Conservation (phyloP, 2,797 vertebrate species). For the Catamblyrhynchus diadema region DNA sequence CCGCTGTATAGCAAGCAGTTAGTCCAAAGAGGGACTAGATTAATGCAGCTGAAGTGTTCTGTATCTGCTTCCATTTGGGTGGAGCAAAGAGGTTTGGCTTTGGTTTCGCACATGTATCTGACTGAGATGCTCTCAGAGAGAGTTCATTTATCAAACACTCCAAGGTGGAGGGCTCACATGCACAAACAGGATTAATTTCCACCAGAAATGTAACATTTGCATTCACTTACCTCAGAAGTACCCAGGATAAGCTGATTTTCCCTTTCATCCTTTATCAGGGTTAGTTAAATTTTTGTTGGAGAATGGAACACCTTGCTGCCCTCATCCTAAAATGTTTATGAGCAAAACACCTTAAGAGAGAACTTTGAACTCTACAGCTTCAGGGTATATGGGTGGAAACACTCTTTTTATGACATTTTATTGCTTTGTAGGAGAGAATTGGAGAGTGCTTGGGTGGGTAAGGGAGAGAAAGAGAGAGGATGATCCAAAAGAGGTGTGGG, state of each 20-base stretch:
- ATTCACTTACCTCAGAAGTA: not conserved
- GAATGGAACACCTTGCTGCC: not conserved
- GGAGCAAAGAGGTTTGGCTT: not conserved
- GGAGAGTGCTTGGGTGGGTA: not conserved
- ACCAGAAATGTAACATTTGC: not conserved
- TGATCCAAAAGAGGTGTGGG: not conserved
- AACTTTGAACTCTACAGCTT: not conserved
- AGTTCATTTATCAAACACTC: not conserved
- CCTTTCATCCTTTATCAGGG: not conserved
- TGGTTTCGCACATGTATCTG: not conserved
- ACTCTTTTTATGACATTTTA: not conserved
- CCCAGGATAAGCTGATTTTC: not conserved
- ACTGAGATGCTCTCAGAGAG: not conserved
- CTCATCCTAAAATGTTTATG: not conserved
- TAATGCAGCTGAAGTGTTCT: not conserved
- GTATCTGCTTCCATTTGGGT: not conserved
- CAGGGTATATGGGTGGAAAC: not conserved
- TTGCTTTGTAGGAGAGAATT: not conserved
- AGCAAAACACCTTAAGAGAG: not conserved
- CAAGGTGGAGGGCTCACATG: not conserved
- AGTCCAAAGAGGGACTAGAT: not conserved
- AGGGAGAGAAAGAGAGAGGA: not conserved
- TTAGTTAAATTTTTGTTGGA: not conserved
- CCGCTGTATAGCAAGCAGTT: not conserved
- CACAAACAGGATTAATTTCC: not conserved